Conservation (phyloP, 2,888 invertebrate species). For the Metopia argyrocephala region DNA sequence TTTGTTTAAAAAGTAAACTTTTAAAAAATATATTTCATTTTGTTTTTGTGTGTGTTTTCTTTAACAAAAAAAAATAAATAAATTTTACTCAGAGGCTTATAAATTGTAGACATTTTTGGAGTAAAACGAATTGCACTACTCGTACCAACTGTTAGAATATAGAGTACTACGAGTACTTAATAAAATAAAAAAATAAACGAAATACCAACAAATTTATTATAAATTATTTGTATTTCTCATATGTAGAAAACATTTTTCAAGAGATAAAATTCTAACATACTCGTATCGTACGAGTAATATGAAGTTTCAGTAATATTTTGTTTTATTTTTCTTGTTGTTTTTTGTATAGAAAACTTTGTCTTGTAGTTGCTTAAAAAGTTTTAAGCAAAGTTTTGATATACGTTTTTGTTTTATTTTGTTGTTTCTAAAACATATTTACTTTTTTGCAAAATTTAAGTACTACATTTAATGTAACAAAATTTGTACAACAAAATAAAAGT, state of each 20-base stretch:
- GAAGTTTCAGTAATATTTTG: slow-evolving; percentile 19
- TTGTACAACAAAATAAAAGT: not conserved
- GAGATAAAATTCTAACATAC: slow-evolving; percentile 49
- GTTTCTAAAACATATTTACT: no score
- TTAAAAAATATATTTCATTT: not conserved
- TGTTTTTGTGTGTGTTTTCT: no score
- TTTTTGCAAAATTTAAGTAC: not conserved
- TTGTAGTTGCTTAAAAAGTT: not conserved
- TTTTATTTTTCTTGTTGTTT: not conserved
- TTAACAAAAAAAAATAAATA: slow-evolving; percentile 31
- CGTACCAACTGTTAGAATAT: no score
- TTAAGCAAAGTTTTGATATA: not conserved
- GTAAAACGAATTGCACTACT: slow-evolving; percentile 11
- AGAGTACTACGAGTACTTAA: no score
- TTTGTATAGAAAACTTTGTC: not conserved
- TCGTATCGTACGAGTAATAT: not conserved
- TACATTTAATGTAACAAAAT: not conserved
- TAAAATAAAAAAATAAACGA: not conserved
- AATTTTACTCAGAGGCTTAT: slow-evolving; percentile 47
- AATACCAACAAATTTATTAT: not conserved
- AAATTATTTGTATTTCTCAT: slow-evolving; percentile 17
- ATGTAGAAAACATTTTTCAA: slow-evolving; percentile 51
- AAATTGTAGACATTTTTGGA: slow-evolving; percentile 22
- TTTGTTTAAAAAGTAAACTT: not conserved
- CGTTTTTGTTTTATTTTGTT: slow-evolving; percentile 9